Evolutionary conservation across 2,888 invertebrate genomes (phyloP).

Genomic region (Hemistola chrysoprasaria): DNA sequence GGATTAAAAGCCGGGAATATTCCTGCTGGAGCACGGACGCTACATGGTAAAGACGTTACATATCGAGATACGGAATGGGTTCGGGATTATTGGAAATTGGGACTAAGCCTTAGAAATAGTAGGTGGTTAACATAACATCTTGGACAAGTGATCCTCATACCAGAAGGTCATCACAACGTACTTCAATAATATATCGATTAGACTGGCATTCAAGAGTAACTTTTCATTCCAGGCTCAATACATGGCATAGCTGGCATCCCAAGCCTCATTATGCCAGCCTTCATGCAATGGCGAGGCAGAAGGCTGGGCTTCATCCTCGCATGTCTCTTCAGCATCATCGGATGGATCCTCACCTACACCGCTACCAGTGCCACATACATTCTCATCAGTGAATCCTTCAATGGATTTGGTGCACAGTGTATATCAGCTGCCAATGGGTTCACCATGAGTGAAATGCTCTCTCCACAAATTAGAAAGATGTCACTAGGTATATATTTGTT

Average conservation of each 20-base stretch:
- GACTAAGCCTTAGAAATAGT: no score
- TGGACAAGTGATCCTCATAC: no score
- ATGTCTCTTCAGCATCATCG: slow-evolving; percentile 15
- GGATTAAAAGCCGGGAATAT: no score
- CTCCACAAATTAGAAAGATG: slow-evolving; percentile 4
- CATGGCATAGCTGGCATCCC: slow-evolving; percentile 23
- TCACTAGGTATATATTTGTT: neutral
- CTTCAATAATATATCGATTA: no score
- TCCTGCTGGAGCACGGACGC: no score
- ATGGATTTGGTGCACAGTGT: slow-evolving; percentile 3
- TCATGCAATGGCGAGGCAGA: slow-evolving; percentile 28
- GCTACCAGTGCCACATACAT: slow-evolving; percentile 1
- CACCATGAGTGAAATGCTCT: slow-evolving; percentile 7
- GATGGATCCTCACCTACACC: slow-evolving; percentile 16
- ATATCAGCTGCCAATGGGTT: neutral
- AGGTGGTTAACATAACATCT: no score
- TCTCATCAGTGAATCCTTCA: slow-evolving; percentile 5
- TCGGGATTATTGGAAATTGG: no score
- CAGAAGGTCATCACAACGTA: no score
- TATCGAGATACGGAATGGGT: no score
- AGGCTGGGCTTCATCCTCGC: slow-evolving; percentile 20
- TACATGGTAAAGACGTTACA: no score
- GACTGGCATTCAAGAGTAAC: no score
- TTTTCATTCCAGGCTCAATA: slow-evolving; percentile 8
- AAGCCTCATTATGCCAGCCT: slow-evolving; percentile 17